Percentiles rank a stretch among this genome's conserved stretches.
These are phyloP conservation scores for Lindbergichthys nudifrons DNA, from an alignment of 2,797 vertebrate genomes.

Conservation along the genomic window DNA sequence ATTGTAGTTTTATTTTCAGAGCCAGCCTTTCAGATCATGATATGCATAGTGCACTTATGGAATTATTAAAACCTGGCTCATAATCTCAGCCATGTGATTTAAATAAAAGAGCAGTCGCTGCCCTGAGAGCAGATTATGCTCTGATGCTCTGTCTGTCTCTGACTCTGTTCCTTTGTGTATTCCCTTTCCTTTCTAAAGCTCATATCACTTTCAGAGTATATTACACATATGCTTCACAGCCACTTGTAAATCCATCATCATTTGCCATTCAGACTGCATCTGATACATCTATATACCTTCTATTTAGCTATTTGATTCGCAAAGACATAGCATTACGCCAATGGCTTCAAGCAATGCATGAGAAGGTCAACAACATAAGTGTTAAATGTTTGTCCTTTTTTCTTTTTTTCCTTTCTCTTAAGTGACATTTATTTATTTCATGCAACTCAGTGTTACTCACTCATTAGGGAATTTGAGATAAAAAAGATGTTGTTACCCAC, in stretches of 20 bases:
- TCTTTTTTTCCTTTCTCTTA: neutral
- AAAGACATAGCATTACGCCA: neutral
- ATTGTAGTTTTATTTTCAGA: slow-evolving; percentile 39
- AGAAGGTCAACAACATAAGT: neutral
- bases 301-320: no score
- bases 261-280: no score
- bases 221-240: slow-evolving; percentile 21
- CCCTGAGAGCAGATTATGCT: slow-evolving; percentile 65
- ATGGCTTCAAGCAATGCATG: neutral
- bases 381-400: neutral
- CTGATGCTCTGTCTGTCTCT: slow-evolving; percentile 41
- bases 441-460: neutral
- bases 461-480: neutral
- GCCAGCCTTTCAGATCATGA: slow-evolving; percentile 31
- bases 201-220: neutral
- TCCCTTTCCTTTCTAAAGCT: slow-evolving; percentile 15
- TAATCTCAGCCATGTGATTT: slow-evolving; percentile 66
- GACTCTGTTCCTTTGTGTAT: slow-evolving; percentile 28
- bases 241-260: neutral
- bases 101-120: slow-evolving; percentile 69
- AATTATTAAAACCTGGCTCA: slow-evolving; percentile 67
- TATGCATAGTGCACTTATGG: slow-evolving; percentile 39
- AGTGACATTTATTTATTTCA: slow-evolving; percentile 4
- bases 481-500: neutral
- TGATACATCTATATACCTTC: no score